phyloP scores from a whole-genome alignment of 2,113 vertebrate genomes.

The Bambusicola thoracicus region DNA sequence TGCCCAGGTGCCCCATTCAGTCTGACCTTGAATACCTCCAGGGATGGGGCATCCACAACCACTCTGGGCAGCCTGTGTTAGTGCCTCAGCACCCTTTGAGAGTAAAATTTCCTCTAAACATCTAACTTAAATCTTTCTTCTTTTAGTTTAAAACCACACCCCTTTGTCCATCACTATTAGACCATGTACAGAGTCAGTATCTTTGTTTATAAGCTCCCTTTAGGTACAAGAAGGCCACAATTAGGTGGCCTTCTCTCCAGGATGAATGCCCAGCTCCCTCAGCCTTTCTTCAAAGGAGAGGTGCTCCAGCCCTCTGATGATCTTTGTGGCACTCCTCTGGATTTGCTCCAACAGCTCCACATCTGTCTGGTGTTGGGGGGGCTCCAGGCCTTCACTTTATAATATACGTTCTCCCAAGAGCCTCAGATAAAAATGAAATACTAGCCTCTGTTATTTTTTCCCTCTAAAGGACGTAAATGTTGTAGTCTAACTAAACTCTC shows the following conservation, averaged over 20 bases:
- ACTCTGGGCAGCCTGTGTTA: background rate
- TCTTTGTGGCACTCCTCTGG: background rate
- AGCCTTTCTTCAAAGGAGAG: background rate
- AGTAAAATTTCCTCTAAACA: background rate
- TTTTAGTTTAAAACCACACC: background rate
- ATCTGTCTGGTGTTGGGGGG: background rate
- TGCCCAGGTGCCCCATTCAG: background rate
- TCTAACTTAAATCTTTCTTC: background rate
- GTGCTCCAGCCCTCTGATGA: background rate
- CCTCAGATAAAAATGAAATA: background rate
- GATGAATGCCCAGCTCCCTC: background rate
- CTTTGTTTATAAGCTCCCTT: background rate
- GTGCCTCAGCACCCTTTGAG: background rate
- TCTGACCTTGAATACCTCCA: background rate
- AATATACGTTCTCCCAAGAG: conserved; percentile 2
- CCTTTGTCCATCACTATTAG: background rate
- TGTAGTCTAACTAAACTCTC: background rate
- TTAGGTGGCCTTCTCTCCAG: background rate
- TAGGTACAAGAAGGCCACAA: background rate
- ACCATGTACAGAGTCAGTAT: background rate
- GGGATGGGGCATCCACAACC: background rate
- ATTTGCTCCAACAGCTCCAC: background rate
- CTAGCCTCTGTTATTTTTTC: background rate
- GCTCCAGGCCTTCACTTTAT: background rate
- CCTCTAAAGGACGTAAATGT: background rate